Conservation (phyloP, 1,140 invertebrate genomes). For the Apis florea region DNA sequence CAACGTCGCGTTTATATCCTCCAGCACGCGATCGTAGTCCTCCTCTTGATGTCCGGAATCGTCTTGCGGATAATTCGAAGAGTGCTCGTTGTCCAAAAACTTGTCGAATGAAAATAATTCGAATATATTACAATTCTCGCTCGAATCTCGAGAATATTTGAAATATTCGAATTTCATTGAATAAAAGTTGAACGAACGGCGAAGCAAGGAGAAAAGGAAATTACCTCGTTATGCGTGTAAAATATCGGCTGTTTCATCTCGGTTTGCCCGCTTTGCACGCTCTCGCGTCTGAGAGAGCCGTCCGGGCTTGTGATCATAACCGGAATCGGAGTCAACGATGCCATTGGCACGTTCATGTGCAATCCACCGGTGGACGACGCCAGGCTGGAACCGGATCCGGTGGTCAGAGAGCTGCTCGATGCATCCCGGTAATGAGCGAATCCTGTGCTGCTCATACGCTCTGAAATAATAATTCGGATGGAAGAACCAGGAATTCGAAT, state of each 20-base stretch:
- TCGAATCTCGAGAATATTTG: neutral
- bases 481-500: neutral
- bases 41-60: conserved; percentile 54
- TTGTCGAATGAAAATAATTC: neutral
- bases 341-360: conserved; percentile 64
- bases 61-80: neutral
- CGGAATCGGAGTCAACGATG: conserved; percentile 65
- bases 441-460: conserved; percentile 65
- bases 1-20: conserved; percentile 66
- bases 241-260: conserved; percentile 65
- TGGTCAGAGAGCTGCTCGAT: conserved; percentile 73
- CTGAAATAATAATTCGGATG: conserved; percentile 54
- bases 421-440: conserved; percentile 70
- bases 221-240: conserved; percentile 70
- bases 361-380: conserved; percentile 71
- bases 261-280: conserved; percentile 46
- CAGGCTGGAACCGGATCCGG: conserved; percentile 71
- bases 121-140: neutral
- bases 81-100: conserved; percentile 24
- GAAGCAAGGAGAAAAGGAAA: no score
- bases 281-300: conserved; percentile 67
- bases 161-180: no score
- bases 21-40: conserved; percentile 64
- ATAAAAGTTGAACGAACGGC: no score
- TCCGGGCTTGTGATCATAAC: conserved; percentile 74